These are phyloP conservation scores for Mormyrus iriodes DNA, from an alignment of 2,113 vertebrate species.

Conservation along the genomic window DNA sequence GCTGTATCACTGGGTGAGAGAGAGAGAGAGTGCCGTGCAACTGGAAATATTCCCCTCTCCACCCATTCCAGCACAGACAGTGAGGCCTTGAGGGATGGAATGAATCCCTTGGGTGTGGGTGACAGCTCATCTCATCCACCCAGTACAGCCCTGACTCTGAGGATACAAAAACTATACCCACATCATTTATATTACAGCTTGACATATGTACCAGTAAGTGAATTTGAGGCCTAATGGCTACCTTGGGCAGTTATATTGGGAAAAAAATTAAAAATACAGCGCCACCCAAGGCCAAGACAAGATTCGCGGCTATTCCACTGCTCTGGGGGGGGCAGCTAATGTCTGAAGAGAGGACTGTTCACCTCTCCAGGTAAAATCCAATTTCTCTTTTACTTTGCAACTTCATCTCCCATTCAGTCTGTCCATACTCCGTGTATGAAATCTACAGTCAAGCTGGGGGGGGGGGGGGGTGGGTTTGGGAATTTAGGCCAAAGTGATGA, in stretches of 20 bases:
- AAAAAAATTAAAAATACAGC: not conserved
- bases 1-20: not conserved
- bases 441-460: not conserved
- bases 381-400: not conserved
- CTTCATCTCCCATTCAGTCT: not conserved
- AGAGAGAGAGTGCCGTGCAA: not conserved
- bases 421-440: not conserved
- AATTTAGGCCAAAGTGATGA: not conserved
- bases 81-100: not conserved
- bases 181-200: not conserved
- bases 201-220: not conserved
- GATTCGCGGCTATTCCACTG: not conserved
- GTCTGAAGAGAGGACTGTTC: not conserved
- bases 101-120: not conserved
- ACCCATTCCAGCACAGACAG: not conserved
- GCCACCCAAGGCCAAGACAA: not conserved
- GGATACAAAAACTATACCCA: not conserved
- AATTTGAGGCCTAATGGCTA: not conserved
- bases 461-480: not conserved
- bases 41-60: not conserved
- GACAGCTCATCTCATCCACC: not conserved
- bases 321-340: not conserved
- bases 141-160: not conserved
- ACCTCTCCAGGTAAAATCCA: not conserved
- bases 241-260: too few species aligned